phyloP scores from a whole-genome alignment of 2,888 invertebrate genomes.

The Epinotia brunnichana region DNA sequence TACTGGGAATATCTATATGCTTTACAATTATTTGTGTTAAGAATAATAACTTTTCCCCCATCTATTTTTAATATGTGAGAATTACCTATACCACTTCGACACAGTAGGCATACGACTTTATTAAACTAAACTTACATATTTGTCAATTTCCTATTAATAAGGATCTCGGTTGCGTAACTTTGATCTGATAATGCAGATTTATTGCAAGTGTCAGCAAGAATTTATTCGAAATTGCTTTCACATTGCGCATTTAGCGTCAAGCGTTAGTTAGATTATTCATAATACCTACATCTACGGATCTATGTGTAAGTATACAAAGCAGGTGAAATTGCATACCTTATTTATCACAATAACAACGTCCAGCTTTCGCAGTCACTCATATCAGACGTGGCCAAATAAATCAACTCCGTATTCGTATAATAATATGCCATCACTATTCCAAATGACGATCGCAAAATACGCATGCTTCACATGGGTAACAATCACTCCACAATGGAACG shows the following conservation, averaged over 20 bases:
- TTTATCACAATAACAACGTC: slow-evolving; percentile 30
- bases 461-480: slow-evolving; percentile 16
- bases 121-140: neutral
- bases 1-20: too few relatives aligned
- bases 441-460: slow-evolving; percentile 33
- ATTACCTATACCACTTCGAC: neutral
- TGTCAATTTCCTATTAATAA: slow-evolving; percentile 3
- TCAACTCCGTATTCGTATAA: slow-evolving; percentile 36
- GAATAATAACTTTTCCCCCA: neutral
- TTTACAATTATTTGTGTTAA: neutral
- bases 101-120: neutral
- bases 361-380: slow-evolving; percentile 37
- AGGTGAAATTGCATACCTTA: slow-evolving; percentile 37
- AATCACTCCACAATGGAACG: slow-evolving; percentile 46
- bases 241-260: slow-evolving; percentile 22
- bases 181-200: slow-evolving; percentile 18
- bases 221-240: slow-evolving; percentile 29
- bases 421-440: slow-evolving; percentile 37
- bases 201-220: slow-evolving; percentile 24
- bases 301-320: slow-evolving; percentile 26
- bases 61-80: neutral
- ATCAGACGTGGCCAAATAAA: slow-evolving; percentile 34
- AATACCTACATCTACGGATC: slow-evolving; percentile 3
- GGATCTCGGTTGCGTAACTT: slow-evolving; percentile 13
- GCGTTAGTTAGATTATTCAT: slow-evolving; percentile 33